Evolutionary conservation across 2,797 vertebrate species (phyloP), one percentile per base, ranked within the genome.

Genomic region (Melanotaenia pygmaea): DNA sequence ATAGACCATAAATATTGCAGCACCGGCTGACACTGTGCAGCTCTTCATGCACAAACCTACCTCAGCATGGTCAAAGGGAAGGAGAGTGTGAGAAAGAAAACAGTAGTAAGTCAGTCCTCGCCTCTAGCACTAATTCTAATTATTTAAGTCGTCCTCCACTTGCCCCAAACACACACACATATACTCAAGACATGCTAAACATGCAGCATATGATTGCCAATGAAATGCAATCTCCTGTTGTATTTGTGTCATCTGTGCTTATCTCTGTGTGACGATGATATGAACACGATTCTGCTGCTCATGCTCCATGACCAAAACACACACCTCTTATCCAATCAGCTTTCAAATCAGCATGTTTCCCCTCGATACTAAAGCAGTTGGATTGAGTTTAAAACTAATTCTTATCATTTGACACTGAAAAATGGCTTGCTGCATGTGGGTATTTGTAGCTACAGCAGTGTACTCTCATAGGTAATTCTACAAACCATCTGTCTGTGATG

Each of bases 1-100:
- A 93, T 93, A 93, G 87, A 87, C 76, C 90, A 94, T 94, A 92
- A 94, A 94, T 94, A 93, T 93, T 94, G 91, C 90, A 94, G 82
- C 76, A 81, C 51, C 67, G 71, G 78, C 87, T 89, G 89, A 91
- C 88, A 83, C 77, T 45, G 86, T 81, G 85, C 83, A 76, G 82
- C 83, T 80, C 74, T 80, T 77, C 45, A 13, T 74, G 84, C 83
- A 89, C 89, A 83, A 79, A 80, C 82, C 67, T 74, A 83, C 82
- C 76, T 80, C 81, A 84, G 84, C 77, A 75, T 59, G 77, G 76
- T 79, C 63, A 77, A 51, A 62, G 70, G 72, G 45, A 51, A 13
- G 56, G 61, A 37, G 30, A 60, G 24, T 0, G 43, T 16, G 10
- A 60, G 47, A 74, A 75, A 80, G 45, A 67, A 72, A 85, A 81